These are phyloP conservation scores for Agonum fuliginosum DNA, from an alignment of 2,888 invertebrate species.

Conservation along the genomic window DNA sequence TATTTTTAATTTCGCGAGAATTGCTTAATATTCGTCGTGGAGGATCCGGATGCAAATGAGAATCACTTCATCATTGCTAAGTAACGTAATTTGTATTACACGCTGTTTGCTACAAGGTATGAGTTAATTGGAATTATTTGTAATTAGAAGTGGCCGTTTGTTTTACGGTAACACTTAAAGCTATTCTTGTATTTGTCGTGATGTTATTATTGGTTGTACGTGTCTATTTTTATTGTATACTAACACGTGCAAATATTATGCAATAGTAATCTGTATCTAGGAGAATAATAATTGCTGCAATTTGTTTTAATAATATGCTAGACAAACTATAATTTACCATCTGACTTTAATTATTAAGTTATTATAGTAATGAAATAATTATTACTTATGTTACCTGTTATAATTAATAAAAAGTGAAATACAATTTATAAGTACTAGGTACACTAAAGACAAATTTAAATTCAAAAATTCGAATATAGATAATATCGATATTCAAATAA, in stretches of 20 bases:
- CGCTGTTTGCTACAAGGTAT: not conserved
- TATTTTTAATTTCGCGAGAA: conserved; percentile 27
- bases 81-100: conserved; percentile 11
- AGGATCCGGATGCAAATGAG: conserved; percentile 15
- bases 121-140: conserved; percentile 11
- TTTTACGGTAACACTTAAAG: not conserved
- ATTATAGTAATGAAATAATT: not conserved
- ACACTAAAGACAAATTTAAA: no score
- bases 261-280: not conserved
- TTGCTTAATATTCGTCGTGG: conserved; percentile 21
- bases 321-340: not conserved
- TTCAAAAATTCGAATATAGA: no score
- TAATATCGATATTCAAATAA: no score
- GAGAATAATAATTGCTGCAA: not conserved
- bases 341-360: conserved; percentile 1
- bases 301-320: not conserved
- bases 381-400: not conserved
- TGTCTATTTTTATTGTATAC: not conserved
- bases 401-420: no score
- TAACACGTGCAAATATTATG: not conserved
- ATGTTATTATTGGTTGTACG: conserved; percentile 3
- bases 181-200: not conserved
- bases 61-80: conserved; percentile 1
- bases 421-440: no score
- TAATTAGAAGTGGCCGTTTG: not conserved